Evolutionary conservation across 2,797 vertebrate species (phyloP), one percentile per base, ranked within the genome.

Genomic region (Benthosema pterotum): DNA sequence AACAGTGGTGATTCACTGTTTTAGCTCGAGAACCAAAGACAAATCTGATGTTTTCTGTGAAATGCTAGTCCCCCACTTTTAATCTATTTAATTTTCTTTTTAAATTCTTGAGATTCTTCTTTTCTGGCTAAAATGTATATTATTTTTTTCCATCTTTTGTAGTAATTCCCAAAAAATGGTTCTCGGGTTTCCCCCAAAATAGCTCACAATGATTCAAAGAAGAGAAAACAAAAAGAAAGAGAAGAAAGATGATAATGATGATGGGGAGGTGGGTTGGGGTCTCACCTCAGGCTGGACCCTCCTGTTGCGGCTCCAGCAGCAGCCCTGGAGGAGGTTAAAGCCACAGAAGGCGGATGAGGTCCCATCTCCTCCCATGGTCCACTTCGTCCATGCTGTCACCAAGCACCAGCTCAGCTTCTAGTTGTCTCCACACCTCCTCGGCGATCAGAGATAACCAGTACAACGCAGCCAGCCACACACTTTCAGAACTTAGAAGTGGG

Each of bases 241-340:
- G 28, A 8, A 38, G 7, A 38, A 38, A 38, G 7, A 38, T 38
- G 32, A 8, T 38, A 38, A 38, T 38, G 6, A 32, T 32, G 32
- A 32, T 32, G 32, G 32, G 32, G 32, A 2, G 32, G 32, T 38
- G 6, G 6, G 6, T 38, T 13, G 63, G 48, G n/a, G 49, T 19
- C 82, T 54, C 91, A 92, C 91, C 91, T 93, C 85, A 13, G 92
- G 91, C 68, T 91, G 91, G 65, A 92, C 89, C 66, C 89, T 88
- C 59, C 89, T 77, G 69, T 74, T 91, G 50, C 87, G 81, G 56
- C 84, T 79, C 91, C 90, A 92, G 88, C 89, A 92, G 85, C 88
- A 91, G 51, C 85, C 75, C 50, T 82, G 82, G 16, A 88, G 78
- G 65, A 91, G 67, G 69, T 82, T 87, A 85, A 90, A 87, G 42